Percentiles rank a stretch among this genome's conserved stretches.
Conservation (phyloP, 2,113 vertebrate genomes). For the Oreochromis niloticus region DNA sequence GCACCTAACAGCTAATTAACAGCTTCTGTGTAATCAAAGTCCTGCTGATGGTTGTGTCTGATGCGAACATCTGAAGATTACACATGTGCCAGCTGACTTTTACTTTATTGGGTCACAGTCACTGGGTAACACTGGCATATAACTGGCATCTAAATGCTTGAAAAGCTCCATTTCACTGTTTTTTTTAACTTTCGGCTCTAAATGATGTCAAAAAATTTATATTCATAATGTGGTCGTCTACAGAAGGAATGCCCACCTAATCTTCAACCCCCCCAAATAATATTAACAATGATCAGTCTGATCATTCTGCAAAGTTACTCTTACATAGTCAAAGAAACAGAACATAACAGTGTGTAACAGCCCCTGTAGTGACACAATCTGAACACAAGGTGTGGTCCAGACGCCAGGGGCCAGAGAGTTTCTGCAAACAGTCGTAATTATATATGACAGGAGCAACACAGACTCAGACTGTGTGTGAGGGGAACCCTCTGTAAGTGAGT, state of each 20-base stretch:
- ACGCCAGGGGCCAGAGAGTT: neutral
- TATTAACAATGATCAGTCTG: neutral
- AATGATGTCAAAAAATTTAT: neutral
- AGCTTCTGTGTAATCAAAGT: neutral
- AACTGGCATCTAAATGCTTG: neutral
- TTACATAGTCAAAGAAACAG: neutral
- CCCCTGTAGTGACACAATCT: neutral
- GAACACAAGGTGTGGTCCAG: neutral
- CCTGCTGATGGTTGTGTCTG: neutral
- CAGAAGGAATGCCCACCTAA: neutral
- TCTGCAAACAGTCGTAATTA: neutral
- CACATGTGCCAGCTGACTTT: neutral
- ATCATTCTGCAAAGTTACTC: neutral
- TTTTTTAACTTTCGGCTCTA: neutral
- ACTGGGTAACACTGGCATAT: neutral
- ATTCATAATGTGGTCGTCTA: neutral
- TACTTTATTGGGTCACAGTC: neutral
- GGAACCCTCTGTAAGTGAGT: neutral
- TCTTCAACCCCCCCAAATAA: neutral
- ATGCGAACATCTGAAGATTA: neutral
- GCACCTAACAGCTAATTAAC: neutral
- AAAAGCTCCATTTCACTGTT: neutral
- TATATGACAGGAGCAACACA: conserved; percentile 2
- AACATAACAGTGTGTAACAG: neutral
- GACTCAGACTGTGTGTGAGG: neutral